Evolutionary conservation across 1,140 invertebrate species (phyloP).

Genomic region (Achroia grisella): DNA sequence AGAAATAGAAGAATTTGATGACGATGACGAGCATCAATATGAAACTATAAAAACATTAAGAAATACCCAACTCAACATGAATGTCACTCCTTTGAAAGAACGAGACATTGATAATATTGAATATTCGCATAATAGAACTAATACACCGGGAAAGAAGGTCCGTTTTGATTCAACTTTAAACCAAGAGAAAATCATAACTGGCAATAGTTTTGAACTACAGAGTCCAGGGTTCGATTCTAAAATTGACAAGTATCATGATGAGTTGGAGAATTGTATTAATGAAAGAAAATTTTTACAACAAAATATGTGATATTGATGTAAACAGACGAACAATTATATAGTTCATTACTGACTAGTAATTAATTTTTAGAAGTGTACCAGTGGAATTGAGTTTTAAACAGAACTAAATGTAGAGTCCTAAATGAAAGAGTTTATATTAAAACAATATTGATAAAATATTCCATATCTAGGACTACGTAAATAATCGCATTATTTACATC

Average conservation of each 20-base stretch:
- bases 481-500: no score
- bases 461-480: no score
- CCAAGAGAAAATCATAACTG: slow-evolving; percentile 66
- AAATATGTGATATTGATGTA: slow-evolving; percentile 47
- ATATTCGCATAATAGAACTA: slow-evolving; percentile 36
- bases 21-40: slow-evolving; percentile 55
- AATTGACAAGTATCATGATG: slow-evolving; percentile 70
- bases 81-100: slow-evolving; percentile 58
- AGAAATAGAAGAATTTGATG: slow-evolving; percentile 56
- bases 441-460: no score
- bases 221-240: slow-evolving; percentile 61
- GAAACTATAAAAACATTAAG: slow-evolving; percentile 60
- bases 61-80: slow-evolving; percentile 58
- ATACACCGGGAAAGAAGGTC: slow-evolving; percentile 62
- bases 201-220: slow-evolving; percentile 62
- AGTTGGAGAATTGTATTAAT: slow-evolving; percentile 71
- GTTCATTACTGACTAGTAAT: no score
- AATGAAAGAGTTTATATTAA: no score
- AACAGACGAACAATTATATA: background rate
- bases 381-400: no score
- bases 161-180: slow-evolving; percentile 70
- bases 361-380: no score
- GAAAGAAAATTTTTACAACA: slow-evolving; percentile 69
- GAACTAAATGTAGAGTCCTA: no score
- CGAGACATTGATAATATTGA: slow-evolving; percentile 35